Evolutionary conservation across 2,888 invertebrate species (phyloP).

Genomic region (Acrocera orbiculus): DNA sequence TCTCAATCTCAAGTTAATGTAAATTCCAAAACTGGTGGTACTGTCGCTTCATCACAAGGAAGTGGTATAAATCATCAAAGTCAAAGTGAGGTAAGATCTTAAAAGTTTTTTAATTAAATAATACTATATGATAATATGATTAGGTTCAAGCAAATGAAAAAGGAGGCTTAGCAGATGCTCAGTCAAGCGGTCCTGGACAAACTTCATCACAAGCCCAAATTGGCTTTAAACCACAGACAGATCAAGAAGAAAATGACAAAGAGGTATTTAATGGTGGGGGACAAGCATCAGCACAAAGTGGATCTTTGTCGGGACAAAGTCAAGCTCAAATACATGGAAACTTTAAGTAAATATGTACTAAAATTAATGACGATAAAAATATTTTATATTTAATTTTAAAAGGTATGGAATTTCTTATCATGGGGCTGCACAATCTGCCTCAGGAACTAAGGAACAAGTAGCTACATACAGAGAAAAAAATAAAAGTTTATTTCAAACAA

Average conservation of each 20-base stretch:
- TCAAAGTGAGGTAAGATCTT: slow-evolving; percentile 25
- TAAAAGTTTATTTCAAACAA: slow-evolving; percentile 50
- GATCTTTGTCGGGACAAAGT: slow-evolving; percentile 55
- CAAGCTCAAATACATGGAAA: slow-evolving; percentile 70
- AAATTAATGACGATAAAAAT: neutral
- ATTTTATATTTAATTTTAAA: neutral
- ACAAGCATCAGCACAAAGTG: slow-evolving; percentile 61
- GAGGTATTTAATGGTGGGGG: slow-evolving; percentile 58
- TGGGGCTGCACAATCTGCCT: slow-evolving; percentile 68
- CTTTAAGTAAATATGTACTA: slow-evolving; percentile 31
- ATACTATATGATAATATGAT: slow-evolving; percentile 31
- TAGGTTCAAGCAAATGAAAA: slow-evolving; percentile 66
- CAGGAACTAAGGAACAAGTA: slow-evolving; percentile 44
- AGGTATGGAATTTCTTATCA: slow-evolving; percentile 58
- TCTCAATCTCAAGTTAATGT: slow-evolving; percentile 63
- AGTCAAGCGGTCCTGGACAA: slow-evolving; percentile 66
- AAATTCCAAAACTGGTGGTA: slow-evolving; percentile 56
- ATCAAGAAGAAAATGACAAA: slow-evolving; percentile 26
- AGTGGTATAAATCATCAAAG: slow-evolving; percentile 57
- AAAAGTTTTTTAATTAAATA: neutral
- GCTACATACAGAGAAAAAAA: slow-evolving; percentile 44
- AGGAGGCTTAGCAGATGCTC: slow-evolving; percentile 73
- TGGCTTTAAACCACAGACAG: slow-evolving; percentile 58
- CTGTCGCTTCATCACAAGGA: slow-evolving; percentile 57
- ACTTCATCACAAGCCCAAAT: slow-evolving; percentile 81